A percentile compares a stretch with the other conserved stretches of the same genome.
Evolutionary conservation across 1,140 invertebrate genomes (phyloP).

Genomic region (Battus philenor): DNA sequence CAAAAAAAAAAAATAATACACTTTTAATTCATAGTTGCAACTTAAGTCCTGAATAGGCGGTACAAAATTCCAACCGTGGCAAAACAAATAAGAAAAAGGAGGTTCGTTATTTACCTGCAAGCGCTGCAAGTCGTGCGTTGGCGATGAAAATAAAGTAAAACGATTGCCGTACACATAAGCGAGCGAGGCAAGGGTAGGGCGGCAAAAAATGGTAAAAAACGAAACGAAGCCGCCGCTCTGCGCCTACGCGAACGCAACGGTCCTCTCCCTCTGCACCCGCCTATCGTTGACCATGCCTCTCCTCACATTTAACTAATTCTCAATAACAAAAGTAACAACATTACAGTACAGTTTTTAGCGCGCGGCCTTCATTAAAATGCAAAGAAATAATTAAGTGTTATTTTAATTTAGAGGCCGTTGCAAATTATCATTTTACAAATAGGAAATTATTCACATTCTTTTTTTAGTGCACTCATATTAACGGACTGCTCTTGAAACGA

Average conservation of each 20-base stretch:
- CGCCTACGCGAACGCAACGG: constrained; percentile 31
- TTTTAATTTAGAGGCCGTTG: constrained; percentile 1
- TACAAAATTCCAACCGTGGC: constrained; percentile 42
- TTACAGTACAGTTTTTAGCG: constrained; percentile 12
- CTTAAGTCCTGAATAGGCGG: constrained; percentile 21
- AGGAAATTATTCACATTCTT: constrained; percentile 1
- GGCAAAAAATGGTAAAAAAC: constrained; percentile 65
- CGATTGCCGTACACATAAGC: constrained; percentile 47
- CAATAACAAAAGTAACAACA: constrained; percentile 6
- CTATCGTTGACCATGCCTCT: constrained; percentile 21
- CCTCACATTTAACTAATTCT: constrained; percentile 5
- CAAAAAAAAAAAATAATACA: no score
- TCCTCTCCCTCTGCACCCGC: constrained; percentile 34
- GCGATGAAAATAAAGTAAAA: constrained; percentile 52
- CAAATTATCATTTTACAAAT: constrained; percentile 8
- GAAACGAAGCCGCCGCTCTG: constrained; percentile 18
- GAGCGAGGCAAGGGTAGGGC: constrained; percentile 52
- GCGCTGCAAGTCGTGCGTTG: constrained; percentile 37
- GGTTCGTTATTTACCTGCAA: constrained; percentile 62
- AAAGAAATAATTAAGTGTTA: constrained; percentile 9
- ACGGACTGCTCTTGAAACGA: background rate
- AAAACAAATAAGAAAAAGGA: constrained; percentile 59
- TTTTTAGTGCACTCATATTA: background rate
- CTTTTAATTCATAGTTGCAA: no score
- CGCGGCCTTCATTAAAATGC: constrained; percentile 14